Evolutionary conservation across 2,888 invertebrate genomes (phyloP), one percentile per base, ranked within the genome.

Genomic region (Rhamnusium bicolor): DNA sequence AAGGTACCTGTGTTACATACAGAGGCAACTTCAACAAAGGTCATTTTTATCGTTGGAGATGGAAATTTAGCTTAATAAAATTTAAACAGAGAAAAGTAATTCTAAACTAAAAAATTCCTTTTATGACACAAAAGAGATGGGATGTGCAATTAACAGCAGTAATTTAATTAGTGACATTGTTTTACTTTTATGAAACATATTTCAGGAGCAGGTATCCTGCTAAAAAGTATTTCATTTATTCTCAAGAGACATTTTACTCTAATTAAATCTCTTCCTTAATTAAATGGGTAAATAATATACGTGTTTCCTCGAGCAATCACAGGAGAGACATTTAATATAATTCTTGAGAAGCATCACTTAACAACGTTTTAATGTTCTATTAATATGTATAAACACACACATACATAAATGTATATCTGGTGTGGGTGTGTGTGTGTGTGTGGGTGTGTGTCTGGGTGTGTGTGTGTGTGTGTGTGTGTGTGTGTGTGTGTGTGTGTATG

Each of bases 121-220:
- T 19, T 51, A 19, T 51, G n/a, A 40, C 40, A 51, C 51, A 51
- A 51, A 51, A 19, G 51, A 51, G 51, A 19, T 19, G 18, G 16
- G 51, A 51, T 51, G 19, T 51, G 19, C 51, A 51, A 51, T 51
- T 51, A 51, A 51, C 18, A 18, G 19, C 18, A 18, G 51, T 51
- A 51, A 51, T 51, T 51, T 51, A 51, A 51, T 51, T 51, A 51
- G 18, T 19, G 51, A 19, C 51, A 51, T 51, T 51, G 51, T 51
- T 51, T 51, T 51, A 51, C 51, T 51, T 51, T 51, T 51, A 51
- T 51, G 16, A 51, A n/a, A 51, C 51, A 51, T 51, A 51, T 51
- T 51, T 51, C 51, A 18, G 18, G 7, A 51, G 51, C 51, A 51
- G 51, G 51, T 51, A 51, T 18, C 16, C 19, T 51, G 19, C 51